Evolutionary conservation across 2,113 vertebrate species (phyloP).

Genomic region (Grus americana): DNA sequence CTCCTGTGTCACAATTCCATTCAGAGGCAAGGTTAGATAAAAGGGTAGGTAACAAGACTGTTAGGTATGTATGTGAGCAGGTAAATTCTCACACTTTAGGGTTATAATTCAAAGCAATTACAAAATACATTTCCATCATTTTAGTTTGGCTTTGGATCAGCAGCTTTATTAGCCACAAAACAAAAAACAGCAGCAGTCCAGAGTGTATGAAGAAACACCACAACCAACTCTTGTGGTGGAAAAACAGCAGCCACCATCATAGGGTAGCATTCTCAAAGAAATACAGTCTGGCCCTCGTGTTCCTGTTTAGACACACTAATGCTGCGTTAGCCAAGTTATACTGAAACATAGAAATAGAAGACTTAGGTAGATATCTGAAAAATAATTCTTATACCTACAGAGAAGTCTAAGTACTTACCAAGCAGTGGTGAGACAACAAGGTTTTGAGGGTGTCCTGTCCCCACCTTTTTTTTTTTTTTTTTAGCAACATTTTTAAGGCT

Average conservation of each 20-base stretch:
- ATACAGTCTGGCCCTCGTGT: rapidly evolving
- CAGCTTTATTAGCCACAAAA: not conserved
- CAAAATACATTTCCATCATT: not conserved
- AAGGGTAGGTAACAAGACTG: not conserved
- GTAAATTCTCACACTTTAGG: not conserved
- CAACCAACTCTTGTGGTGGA: not conserved
- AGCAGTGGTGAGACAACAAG: not conserved
- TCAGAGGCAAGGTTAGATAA: not conserved
- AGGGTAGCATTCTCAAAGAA: not conserved
- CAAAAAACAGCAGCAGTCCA: not conserved
- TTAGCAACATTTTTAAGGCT: not conserved
- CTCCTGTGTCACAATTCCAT: not conserved
- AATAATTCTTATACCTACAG: not conserved
- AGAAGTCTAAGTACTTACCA: not conserved
- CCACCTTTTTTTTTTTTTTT: no score
- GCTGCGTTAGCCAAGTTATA: not conserved
- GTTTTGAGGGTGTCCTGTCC: not conserved
- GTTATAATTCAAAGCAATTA: not conserved
- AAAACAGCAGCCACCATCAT: not conserved
- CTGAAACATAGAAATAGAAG: not conserved
- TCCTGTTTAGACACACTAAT: not conserved
- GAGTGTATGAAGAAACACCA: not conserved
- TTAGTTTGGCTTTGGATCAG: not conserved
- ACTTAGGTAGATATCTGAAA: not conserved
- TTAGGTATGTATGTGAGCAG: not conserved